Conservation (phyloP, 2,797 vertebrate species). For the Notolabrus celidotus region DNA sequence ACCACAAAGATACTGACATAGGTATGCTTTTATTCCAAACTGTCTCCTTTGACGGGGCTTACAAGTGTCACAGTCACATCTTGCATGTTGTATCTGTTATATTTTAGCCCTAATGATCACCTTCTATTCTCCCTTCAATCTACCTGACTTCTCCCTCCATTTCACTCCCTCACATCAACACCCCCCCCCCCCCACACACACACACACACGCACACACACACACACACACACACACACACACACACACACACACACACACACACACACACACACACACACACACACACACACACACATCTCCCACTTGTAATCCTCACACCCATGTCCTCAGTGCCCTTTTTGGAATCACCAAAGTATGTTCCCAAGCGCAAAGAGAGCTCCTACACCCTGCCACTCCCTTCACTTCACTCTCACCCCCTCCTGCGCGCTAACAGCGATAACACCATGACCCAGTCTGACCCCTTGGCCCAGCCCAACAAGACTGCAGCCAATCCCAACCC, state of each 20-base stretch:
- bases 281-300: no score
- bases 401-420: slow-evolving; percentile 86
- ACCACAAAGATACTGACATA: slow-evolving; percentile 90
- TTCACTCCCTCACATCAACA: slow-evolving; percentile 20
- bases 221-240: no score
- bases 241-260: no score
- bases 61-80: not conserved
- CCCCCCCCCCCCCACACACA: slow-evolving; percentile 3
- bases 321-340: slow-evolving; percentile 87
- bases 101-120: not conserved
- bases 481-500: slow-evolving; percentile 78
- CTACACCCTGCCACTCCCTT: slow-evolving; percentile 84
- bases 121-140: slow-evolving; percentile 15
- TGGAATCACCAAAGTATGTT: slow-evolving; percentile 92
- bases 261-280: no score
- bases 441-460: slow-evolving; percentile 89
- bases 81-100: slow-evolving; percentile 11
- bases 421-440: slow-evolving; percentile 94
- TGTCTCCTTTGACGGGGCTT: slow-evolving; percentile 5
- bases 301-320: not conserved
- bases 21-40: slow-evolving; percentile 79
- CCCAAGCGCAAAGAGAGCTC: slow-evolving; percentile 86
- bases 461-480: slow-evolving; percentile 78
- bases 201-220: no score
- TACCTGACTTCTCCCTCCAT: slow-evolving; percentile 12